Base-by-base conservation (phyloP, 2,113 vertebrate species). In the Thymallus thymallus region DNA sequence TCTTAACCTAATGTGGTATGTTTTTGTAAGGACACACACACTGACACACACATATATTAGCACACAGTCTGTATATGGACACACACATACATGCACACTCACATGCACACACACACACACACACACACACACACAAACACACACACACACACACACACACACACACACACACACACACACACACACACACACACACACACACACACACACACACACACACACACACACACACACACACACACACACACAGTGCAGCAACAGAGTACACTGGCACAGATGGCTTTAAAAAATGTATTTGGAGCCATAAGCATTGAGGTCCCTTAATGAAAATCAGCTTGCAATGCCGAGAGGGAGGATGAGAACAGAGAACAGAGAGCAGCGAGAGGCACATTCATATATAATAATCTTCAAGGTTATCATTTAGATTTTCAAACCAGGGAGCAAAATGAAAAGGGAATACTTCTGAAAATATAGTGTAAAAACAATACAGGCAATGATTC, bases 191-290 rank as follows among this genome's bases (percentile, higher is more conserved):
- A 12, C 32, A 14, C 35, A 45, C 30, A 26, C 41, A 63, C 63
- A 58, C 35, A 71, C 61, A 58, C 76, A 73, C 65, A 41, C 67
- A 71, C 20, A 64, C 46, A 10, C 51, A 74, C 46, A 74, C 73
- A 55, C 68, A 72, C 18, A 64, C 7, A 26, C 24, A 26, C 22
- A 60, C 32, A 64, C 3, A 13, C 71, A 74, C 61, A 9, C 48
- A 29, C 46, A 41, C n/a, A 60, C 29, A 29, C 76, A 75, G 73
- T 55, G 76, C 75, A 80, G 85, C 77, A 86, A 91, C 88, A 88
- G 87, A 91, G 89, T 88, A 87, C 88, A 92, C 85, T 90, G 87
- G 89, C 87, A 80, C 91, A 93, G 91, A 92, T 92, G 92, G 90
- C 90, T 88, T 87, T 90, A 86, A 87, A 80, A 92, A 91, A 90